Evolutionary conservation across 2,797 vertebrate genomes (phyloP).

Genomic region (Dendrocincla fuliginosa): DNA sequence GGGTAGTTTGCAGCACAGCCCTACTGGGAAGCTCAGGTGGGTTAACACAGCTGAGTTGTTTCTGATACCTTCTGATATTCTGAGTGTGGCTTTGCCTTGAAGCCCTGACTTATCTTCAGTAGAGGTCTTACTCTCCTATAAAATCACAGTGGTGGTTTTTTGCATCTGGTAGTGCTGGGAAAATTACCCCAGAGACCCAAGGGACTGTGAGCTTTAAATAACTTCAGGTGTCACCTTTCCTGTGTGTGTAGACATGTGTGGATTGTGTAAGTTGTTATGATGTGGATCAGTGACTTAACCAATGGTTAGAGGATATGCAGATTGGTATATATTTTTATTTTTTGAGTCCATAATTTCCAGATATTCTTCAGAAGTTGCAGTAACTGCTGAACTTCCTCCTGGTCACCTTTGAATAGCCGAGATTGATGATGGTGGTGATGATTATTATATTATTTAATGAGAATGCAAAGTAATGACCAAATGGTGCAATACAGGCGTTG

Average conservation of each 20-base stretch:
- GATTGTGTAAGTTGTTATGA: not conserved
- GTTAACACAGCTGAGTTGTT: accelerated
- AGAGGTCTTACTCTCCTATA: not conserved
- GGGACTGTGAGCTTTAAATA: not conserved
- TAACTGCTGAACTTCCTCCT: not conserved
- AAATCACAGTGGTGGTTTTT: not conserved
- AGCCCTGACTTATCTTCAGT: not conserved
- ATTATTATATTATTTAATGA: not conserved
- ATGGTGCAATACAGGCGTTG: not conserved
- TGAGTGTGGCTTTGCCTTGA: not conserved
- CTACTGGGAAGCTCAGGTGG: not conserved
- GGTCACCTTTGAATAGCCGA: not conserved
- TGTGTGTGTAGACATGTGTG: not conserved
- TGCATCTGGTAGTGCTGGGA: not conserved
- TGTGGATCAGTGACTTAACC: not conserved
- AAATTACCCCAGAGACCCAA: not conserved
- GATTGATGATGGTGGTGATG: not conserved
- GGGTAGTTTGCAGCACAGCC: not conserved
- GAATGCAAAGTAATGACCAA: not conserved
- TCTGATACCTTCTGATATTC: not conserved
- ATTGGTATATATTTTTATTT: not conserved
- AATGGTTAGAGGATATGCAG: not conserved
- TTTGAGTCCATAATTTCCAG: not conserved
- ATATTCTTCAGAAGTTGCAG: not conserved
- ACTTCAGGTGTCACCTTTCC: not conserved